Conservation (phyloP, 1,140 invertebrate genomes). For the Trichonephila clavipes region DNA sequence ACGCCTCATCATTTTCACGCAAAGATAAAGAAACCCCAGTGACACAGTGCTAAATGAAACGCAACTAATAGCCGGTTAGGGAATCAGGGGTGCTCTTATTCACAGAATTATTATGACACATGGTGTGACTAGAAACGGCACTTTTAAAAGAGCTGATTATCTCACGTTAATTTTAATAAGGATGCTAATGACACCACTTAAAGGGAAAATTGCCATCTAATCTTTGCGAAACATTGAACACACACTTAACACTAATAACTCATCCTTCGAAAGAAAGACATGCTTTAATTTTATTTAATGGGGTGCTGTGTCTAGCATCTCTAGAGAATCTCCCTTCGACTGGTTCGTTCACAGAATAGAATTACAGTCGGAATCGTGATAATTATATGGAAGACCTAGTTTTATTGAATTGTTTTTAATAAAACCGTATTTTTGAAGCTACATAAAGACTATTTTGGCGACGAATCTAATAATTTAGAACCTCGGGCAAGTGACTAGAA, state of each 20-base stretch:
- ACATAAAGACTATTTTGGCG: too few species aligned
- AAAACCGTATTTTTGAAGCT: too few species aligned
- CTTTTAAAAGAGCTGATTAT: neutral
- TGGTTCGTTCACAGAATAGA: neutral
- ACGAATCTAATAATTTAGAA: too few species aligned
- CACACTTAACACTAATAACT: slow-evolving; percentile 18
- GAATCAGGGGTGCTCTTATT: neutral
- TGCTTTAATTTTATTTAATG: neutral
- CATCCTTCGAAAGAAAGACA: neutral
- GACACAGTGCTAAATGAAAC: slow-evolving; percentile 23
- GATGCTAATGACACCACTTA: slow-evolving; percentile 33
- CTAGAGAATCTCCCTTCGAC: neutral
- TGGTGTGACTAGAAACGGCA: neutral
- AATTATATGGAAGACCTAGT: too few species aligned
- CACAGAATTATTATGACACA: slow-evolving; percentile 16
- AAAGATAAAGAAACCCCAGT: slow-evolving; percentile 25
- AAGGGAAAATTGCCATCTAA: slow-evolving; percentile 23
- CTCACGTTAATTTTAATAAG: slow-evolving; percentile 25
- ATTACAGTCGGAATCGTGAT: too few species aligned
- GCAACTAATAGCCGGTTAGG: slow-evolving; percentile 32
- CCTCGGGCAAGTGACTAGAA: too few species aligned
- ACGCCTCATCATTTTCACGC: neutral
- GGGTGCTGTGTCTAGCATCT: neutral
- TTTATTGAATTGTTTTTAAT: too few species aligned
- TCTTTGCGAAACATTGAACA: neutral